phyloP scores from a whole-genome alignment of 2,113 vertebrate species.

The Campylomormyrus tamandua region DNA sequence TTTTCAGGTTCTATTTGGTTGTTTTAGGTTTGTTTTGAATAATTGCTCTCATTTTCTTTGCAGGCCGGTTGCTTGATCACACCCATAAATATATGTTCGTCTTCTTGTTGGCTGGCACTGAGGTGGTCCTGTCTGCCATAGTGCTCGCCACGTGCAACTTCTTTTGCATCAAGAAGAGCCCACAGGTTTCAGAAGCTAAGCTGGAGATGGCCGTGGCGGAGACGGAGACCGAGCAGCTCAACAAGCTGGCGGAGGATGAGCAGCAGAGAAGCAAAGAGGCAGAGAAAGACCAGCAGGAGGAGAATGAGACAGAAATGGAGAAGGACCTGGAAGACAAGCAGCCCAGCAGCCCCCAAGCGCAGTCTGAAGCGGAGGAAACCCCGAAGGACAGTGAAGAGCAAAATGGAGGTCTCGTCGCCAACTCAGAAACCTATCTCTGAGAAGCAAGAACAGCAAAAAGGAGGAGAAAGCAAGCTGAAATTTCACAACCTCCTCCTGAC shows the following conservation, averaged over 20 bases:
- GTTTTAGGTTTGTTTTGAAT: not conserved
- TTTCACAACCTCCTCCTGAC: conserved; percentile 7
- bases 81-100: conserved; percentile 76
- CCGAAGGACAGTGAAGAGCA: conserved; percentile 61
- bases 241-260: conserved; percentile 20
- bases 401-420: conserved; percentile 58
- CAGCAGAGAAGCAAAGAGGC: not conserved
- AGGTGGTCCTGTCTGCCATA: conserved; percentile 72
- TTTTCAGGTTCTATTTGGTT: not conserved
- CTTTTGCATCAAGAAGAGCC: conserved; percentile 67
- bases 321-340: conserved; percentile 34
- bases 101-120: conserved; percentile 79
- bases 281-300: not conserved
- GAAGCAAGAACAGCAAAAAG: not conserved
- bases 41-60: conserved; percentile 23
- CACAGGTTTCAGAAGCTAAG: conserved; percentile 43
- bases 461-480: not conserved
- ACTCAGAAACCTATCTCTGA: conserved; percentile 71
- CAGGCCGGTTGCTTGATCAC: conserved; percentile 78
- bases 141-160: conserved; percentile 71
- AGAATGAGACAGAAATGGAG: conserved; percentile 5
- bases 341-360: conserved; percentile 37
- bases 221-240: conserved; percentile 69
- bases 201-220: conserved; percentile 56
- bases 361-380: conserved; percentile 62